Conservation (phyloP, 2,797 vertebrate species). For the Ispidina lecontei region DNA sequence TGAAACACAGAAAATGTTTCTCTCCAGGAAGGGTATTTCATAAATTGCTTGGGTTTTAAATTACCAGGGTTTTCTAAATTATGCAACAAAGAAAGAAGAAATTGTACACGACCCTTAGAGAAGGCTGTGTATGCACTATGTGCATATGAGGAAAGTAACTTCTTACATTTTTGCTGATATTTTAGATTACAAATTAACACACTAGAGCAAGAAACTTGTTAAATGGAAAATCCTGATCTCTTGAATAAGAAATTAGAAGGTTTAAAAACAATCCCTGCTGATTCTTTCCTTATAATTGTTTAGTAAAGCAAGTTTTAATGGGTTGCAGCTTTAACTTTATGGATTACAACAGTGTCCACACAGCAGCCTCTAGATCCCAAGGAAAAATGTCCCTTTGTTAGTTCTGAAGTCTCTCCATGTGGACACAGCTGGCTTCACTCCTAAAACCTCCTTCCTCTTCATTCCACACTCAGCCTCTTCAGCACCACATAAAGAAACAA, state of each 20-base stretch:
- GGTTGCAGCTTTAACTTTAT: not conserved
- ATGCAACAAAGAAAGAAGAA: constrained; percentile 20
- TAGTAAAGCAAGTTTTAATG: not conserved
- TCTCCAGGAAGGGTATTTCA: constrained; percentile 2
- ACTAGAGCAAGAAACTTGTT: not conserved
- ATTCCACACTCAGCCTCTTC: not conserved
- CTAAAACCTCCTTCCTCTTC: not conserved
- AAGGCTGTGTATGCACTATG: constrained; percentile 13
- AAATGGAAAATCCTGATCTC: not conserved
- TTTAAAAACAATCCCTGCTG: constrained; percentile 31
- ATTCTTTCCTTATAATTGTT: not conserved
- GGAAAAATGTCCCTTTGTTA: not conserved
- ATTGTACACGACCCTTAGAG: not conserved
- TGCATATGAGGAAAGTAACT: not conserved
- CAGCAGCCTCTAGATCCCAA: not conserved
- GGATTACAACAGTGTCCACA: not conserved
- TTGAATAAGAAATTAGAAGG: not conserved
- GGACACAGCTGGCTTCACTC: not conserved
- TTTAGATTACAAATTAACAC: constrained; percentile 26
- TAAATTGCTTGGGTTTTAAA: constrained; percentile 24
- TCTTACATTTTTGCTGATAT: constrained; percentile 39
- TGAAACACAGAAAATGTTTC: constrained; percentile 7
- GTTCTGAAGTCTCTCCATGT: not conserved
- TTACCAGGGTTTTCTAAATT: constrained; percentile 33
- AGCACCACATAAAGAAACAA: rapidly evolving